These are phyloP conservation scores for Oncorhynchus kisutch DNA, from an alignment of 2,113 vertebrate species.

Conservation along the genomic window DNA sequence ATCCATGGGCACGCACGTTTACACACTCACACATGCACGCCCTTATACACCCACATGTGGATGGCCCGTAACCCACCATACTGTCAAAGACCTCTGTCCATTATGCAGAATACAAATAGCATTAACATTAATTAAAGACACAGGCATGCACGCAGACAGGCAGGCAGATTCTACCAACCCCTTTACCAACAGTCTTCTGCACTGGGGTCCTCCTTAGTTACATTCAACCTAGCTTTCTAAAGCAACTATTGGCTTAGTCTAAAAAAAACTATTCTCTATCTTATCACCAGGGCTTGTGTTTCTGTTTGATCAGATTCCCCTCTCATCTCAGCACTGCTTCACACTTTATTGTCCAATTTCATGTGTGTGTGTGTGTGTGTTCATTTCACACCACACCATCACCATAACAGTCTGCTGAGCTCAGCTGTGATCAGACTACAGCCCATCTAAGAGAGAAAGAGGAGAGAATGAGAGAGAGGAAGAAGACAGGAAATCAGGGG, in stretches of 20 bases:
- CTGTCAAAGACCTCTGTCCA: background rate
- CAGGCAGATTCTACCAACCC: background rate
- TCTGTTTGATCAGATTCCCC: slow-evolving; percentile 36
- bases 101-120: slow-evolving; percentile 1
- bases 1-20: slow-evolving; percentile 5
- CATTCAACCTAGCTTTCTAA: too few relatives aligned
- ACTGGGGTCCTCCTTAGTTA: too few relatives aligned
- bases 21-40: background rate
- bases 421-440: slow-evolving; percentile 68
- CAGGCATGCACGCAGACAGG: background rate
- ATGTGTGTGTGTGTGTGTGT: slow-evolving; percentile 34
- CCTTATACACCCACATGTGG: background rate
- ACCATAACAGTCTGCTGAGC: slow-evolving; percentile 54
- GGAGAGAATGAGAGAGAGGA: slow-evolving; percentile 28
- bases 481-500: slow-evolving; percentile 46
- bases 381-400: slow-evolving; percentile 75
- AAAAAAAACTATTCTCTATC: too few relatives aligned
- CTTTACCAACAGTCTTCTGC: too few relatives aligned
- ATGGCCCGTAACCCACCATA: background rate
- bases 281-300: background rate
- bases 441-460: slow-evolving; percentile 10
- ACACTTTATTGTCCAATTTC: slow-evolving; percentile 76
- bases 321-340: slow-evolving; percentile 71
- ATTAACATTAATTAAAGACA: background rate
- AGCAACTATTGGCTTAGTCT: too few relatives aligned